Conservation (phyloP, 1,140 invertebrate species). For the Drosophila miranda region DNA sequence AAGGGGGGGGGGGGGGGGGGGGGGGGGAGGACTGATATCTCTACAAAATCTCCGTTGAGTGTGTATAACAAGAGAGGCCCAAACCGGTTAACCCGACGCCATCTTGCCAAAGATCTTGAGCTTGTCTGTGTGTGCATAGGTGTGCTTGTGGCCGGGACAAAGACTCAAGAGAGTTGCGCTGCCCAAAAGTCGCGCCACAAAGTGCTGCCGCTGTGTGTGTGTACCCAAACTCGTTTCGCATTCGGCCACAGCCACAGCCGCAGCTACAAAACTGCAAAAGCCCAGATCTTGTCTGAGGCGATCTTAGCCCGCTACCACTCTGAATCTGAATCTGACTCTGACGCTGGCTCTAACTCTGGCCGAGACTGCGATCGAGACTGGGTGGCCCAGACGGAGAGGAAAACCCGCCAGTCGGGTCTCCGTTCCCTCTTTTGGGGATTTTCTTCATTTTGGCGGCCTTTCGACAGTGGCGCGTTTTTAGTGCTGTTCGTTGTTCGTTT, state of each 20-base stretch:
- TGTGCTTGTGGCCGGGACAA: slow-evolving; percentile 7
- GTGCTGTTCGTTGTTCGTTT: not conserved
- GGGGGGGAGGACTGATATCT: not conserved
- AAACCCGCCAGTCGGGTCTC: slow-evolving; percentile 19
- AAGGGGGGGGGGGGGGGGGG: too few relatives aligned
- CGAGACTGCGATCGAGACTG: slow-evolving; percentile 3
- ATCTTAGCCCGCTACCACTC: slow-evolving; percentile 14
- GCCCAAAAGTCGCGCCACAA: slow-evolving; percentile 48
- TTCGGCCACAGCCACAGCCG: slow-evolving; percentile 30
- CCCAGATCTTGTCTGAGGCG: slow-evolving; percentile 16
- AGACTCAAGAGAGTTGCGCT: slow-evolving; percentile 60
- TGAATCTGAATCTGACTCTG: not conserved
- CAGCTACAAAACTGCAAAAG: slow-evolving; percentile 61
- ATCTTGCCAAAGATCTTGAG: slow-evolving; percentile 56
- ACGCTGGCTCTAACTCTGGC: not conserved
- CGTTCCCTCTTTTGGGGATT: not conserved
- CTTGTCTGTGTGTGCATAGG: slow-evolving; percentile 12
- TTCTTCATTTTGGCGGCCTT: slow-evolving; percentile 3
- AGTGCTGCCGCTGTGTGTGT: slow-evolving; percentile 1
- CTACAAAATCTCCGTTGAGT: slow-evolving; percentile 33
- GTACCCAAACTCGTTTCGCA: slow-evolving; percentile 32
- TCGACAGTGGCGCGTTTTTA: slow-evolving; percentile 35
- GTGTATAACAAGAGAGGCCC: slow-evolving; percentile 53
- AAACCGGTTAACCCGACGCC: slow-evolving; percentile 70
- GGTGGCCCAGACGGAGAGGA: slow-evolving; percentile 20